These are phyloP conservation scores for Hyperoplus immaculatus DNA, from an alignment of 2,797 vertebrate species.

Conservation along the genomic window DNA sequence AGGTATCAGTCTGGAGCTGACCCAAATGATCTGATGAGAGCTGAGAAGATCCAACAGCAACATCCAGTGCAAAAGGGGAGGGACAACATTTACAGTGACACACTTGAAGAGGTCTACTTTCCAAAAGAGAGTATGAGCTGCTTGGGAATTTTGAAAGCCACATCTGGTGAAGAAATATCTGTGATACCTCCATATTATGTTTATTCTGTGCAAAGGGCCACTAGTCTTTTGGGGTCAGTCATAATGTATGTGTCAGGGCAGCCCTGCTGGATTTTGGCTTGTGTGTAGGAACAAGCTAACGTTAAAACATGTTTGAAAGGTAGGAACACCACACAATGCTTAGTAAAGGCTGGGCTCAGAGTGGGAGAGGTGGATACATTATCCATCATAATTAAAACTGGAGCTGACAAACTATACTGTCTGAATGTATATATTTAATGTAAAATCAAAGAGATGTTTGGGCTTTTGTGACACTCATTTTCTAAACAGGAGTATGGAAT, in stretches of 20 bases:
- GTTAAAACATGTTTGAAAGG: slow-evolving; percentile 18
- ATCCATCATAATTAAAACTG: neutral
- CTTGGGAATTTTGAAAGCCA: slow-evolving; percentile 24
- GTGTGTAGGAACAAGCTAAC: slow-evolving; percentile 17
- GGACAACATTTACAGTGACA: neutral
- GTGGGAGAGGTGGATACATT: neutral
- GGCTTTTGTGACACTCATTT: neutral
- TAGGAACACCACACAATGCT: slow-evolving; percentile 2
- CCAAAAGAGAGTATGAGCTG: slow-evolving; percentile 6
- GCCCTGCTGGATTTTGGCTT: slow-evolving; percentile 11
- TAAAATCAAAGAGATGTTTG: neutral
- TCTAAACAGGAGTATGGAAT: neutral
- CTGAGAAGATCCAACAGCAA: slow-evolving; percentile 9
- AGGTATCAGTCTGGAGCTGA: slow-evolving; percentile 15
- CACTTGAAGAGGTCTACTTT: slow-evolving; percentile 22
- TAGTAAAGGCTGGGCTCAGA: neutral
- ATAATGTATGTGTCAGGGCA: slow-evolving; percentile 21
- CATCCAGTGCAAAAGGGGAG: slow-evolving; percentile 14
- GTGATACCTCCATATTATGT: slow-evolving; percentile 6
- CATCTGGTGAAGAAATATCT: slow-evolving; percentile 33
- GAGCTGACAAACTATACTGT: neutral
- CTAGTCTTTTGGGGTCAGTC: slow-evolving; percentile 17
- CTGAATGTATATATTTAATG: neutral
- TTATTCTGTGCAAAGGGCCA: slow-evolving; percentile 29
- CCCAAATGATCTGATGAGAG: slow-evolving; percentile 35